Evolutionary conservation across 2,888 invertebrate genomes (phyloP).

Genomic region (Saturnia pavonia): DNA sequence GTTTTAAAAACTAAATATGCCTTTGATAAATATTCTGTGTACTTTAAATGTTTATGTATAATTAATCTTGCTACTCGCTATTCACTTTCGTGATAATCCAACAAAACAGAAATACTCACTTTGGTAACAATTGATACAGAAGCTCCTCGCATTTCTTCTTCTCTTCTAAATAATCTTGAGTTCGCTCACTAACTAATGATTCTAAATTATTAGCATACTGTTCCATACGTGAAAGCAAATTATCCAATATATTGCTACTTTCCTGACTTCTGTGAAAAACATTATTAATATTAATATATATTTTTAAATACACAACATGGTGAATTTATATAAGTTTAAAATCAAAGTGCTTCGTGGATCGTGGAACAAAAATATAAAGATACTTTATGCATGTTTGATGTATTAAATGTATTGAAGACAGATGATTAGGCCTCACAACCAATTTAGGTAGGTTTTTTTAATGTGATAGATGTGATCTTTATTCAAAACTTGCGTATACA

Average conservation of each 20-base stretch:
- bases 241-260: constrained; percentile 96
- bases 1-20: no score
- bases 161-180: constrained; percentile 98
- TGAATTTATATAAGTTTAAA: background rate
- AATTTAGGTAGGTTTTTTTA: no score
- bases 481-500: no score
- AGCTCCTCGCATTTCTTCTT: constrained; percentile 99
- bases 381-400: background rate
- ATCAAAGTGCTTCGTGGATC: background rate
- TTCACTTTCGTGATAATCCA: background rate
- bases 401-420: no score
- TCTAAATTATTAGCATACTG: constrained; percentile 99
- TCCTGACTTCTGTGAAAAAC: constrained; percentile 87
- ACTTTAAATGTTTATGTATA: background rate
- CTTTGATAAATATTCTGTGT: background rate
- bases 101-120: constrained; percentile 80
- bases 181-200: constrained; percentile 96
- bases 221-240: constrained; percentile 98
- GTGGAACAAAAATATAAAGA: background rate
- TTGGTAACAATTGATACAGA: constrained; percentile 97
- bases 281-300: background rate
- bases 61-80: background rate
- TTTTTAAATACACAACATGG: background rate
- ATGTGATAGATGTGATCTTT: no score
- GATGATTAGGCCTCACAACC: no score